Evolutionary conservation across 2,113 vertebrate genomes (phyloP).

Genomic region (Excalfactoria chinensis): DNA sequence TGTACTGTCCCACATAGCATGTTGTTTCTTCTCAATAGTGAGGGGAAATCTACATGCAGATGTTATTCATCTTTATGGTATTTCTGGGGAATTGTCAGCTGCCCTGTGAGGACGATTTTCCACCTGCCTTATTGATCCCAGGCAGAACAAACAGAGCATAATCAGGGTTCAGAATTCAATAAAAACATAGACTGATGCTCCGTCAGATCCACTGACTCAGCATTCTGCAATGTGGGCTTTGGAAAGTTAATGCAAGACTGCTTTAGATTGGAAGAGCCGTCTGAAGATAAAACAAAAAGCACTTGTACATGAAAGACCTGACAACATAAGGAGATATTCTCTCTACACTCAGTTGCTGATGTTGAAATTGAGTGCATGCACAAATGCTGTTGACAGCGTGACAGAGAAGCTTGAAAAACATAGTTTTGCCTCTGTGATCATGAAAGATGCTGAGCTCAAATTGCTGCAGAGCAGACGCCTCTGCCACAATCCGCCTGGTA

Average conservation of each 20-base stretch:
- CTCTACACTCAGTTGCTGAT: not conserved
- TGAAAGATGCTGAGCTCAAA: not conserved
- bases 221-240: not conserved
- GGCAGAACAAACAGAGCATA: not conserved
- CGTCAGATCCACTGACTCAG: not conserved
- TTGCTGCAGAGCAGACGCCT: not conserved
- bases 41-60: not conserved
- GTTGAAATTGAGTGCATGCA: not conserved
- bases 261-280: not conserved
- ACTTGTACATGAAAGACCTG: not conserved
- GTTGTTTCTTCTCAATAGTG: fast-evolving
- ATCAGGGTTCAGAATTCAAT: not conserved
- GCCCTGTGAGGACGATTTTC: not conserved
- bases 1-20: not conserved
- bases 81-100: not conserved
- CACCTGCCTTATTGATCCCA: not conserved
- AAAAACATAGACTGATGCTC: not conserved
- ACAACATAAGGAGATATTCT: not conserved
- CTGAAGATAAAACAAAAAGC: not conserved
- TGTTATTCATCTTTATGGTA: not conserved
- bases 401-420: not conserved
- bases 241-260: not conserved
- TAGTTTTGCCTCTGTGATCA: not conserved
- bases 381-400: not conserved
- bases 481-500: not conserved